Evolutionary conservation across 2,797 vertebrate genomes (phyloP).

Genomic region (Sebastes jordani): DNA sequence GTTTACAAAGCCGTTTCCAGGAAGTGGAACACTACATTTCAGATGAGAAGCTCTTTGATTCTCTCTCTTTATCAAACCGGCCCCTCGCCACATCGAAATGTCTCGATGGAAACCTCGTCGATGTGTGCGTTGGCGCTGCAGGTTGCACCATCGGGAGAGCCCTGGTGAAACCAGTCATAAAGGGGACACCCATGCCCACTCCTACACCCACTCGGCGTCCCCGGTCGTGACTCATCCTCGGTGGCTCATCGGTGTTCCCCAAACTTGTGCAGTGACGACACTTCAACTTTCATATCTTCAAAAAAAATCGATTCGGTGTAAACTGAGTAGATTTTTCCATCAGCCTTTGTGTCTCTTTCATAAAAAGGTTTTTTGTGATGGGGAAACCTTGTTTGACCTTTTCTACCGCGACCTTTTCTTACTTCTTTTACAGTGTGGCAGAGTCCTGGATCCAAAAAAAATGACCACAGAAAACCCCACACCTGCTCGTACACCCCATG

Average conservation of each 20-base stretch:
- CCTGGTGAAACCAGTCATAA: slow-evolving; percentile 77
- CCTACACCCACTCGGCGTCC: slow-evolving; percentile 57
- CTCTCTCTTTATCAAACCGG: slow-evolving; percentile 41
- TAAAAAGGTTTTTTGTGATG: slow-evolving; percentile 29
- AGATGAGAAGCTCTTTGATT: slow-evolving; percentile 51
- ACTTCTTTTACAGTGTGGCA: neutral
- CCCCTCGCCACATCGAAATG: slow-evolving; percentile 47
- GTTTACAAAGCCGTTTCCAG: slow-evolving; percentile 67
- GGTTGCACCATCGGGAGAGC: slow-evolving; percentile 74
- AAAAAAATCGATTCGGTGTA: slow-evolving; percentile 20
- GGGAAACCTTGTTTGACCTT: slow-evolving; percentile 54
- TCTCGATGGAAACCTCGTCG: slow-evolving; percentile 69
- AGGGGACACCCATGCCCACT: slow-evolving; percentile 79
- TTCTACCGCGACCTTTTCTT: slow-evolving; percentile 31
- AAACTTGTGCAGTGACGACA: slow-evolving; percentile 52
- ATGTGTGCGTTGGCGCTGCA: slow-evolving; percentile 48
- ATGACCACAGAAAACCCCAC: slow-evolving; percentile 18
- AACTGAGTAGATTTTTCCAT: slow-evolving; percentile 62
- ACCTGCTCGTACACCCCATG: neutral
- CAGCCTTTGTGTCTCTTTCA: slow-evolving; percentile 23
- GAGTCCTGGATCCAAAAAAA: neutral
- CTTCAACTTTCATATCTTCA: slow-evolving; percentile 57
- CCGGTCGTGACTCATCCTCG: slow-evolving; percentile 63
- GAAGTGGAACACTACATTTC: slow-evolving; percentile 63
- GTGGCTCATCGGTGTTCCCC: slow-evolving; percentile 77